A percentile compares a stretch with the other conserved stretches of the same genome.
These are phyloP conservation scores for Dunckerocampus dactyliophorus DNA, from an alignment of 2,113 vertebrate species.

Conservation along the genomic window DNA sequence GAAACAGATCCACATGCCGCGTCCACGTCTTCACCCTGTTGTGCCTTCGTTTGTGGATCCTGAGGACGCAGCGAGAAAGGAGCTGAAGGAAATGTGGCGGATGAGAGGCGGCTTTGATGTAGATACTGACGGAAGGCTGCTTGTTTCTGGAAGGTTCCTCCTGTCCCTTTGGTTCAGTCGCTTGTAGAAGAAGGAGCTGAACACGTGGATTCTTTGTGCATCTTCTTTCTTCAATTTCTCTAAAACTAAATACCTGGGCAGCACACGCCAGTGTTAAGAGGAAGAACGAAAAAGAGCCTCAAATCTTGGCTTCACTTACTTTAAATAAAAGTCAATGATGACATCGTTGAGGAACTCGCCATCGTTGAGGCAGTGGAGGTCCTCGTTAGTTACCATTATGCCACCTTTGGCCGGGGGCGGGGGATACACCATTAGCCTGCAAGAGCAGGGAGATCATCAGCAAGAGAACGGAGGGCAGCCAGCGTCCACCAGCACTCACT, in stretches of 20 bases:
- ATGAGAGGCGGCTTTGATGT: not conserved
- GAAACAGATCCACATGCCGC: constrained; percentile 94
- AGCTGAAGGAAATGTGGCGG: not conserved
- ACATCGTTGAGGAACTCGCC: constrained; percentile 98
- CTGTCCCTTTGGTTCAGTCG: constrained; percentile 95
- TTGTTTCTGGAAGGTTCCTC: constrained; percentile 78
- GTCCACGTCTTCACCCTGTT: constrained; percentile 98
- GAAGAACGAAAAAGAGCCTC: not conserved
- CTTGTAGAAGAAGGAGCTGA: constrained; percentile 99
- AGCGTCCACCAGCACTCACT: constrained; percentile 75
- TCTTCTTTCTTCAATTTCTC: constrained; percentile 93
- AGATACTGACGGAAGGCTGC: constrained; percentile 86
- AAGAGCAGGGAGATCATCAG: constrained; percentile 7
- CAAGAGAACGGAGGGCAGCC: not conserved
- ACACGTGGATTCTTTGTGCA: constrained; percentile 90
- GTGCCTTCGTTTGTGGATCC: constrained; percentile 92
- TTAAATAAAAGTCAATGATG: constrained; percentile 99
- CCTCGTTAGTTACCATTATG: constrained; percentile 95
- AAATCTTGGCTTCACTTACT: constrained; percentile 71
- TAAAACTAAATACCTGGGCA: constrained; percentile 88
- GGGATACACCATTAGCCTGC: constrained; percentile 92
- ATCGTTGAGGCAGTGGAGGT: constrained; percentile 95
- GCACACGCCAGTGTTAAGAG: not conserved
- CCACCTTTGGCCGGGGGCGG: constrained; percentile 95
- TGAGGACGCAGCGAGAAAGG: constrained; percentile 36